A percentile compares a stretch with the other conserved stretches of the same genome.
Evolutionary conservation across 2,797 vertebrate species (phyloP).

Genomic region (Buceros bicornis): DNA sequence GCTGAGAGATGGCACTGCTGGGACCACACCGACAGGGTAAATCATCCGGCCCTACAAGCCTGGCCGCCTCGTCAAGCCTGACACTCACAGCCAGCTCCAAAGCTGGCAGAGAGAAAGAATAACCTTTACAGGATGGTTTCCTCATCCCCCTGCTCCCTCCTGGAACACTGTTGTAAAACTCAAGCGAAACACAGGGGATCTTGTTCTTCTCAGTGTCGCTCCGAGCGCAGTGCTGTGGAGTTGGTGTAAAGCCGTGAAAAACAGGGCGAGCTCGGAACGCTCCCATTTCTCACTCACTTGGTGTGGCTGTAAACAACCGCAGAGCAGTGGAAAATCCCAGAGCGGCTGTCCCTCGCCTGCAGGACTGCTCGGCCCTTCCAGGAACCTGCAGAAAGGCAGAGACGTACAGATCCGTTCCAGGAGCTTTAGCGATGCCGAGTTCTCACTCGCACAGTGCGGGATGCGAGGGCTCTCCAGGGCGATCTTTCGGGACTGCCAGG

Average conservation of each 20-base stretch:
- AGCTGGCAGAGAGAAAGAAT: rapidly evolving
- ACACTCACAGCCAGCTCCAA: not conserved
- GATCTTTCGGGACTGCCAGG: not conserved
- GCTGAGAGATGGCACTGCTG: not conserved
- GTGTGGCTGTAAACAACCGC: conserved; percentile 10
- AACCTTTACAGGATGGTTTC: not conserved
- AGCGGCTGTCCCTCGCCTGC: not conserved
- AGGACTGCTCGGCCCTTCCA: not conserved
- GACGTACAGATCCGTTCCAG: not conserved
- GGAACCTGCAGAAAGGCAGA: not conserved
- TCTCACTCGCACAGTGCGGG: not conserved
- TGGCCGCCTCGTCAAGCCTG: not conserved
- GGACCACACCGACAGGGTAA: not conserved
- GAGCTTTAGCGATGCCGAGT: not conserved
- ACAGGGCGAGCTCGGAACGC: not conserved
- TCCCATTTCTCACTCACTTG: not conserved
- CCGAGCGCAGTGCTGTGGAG: not conserved
- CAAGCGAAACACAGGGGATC: not conserved
- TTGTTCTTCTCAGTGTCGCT: not conserved
- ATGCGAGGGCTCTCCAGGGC: not conserved
- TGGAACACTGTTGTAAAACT: not conserved
- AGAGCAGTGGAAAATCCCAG: conserved; percentile 48
- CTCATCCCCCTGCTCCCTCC: not conserved
- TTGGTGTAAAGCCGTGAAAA: conserved; percentile 28
- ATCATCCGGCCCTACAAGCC: not conserved